phyloP scores from a whole-genome alignment of 2,888 invertebrate genomes.

The Dicranocentrus wangi region DNA sequence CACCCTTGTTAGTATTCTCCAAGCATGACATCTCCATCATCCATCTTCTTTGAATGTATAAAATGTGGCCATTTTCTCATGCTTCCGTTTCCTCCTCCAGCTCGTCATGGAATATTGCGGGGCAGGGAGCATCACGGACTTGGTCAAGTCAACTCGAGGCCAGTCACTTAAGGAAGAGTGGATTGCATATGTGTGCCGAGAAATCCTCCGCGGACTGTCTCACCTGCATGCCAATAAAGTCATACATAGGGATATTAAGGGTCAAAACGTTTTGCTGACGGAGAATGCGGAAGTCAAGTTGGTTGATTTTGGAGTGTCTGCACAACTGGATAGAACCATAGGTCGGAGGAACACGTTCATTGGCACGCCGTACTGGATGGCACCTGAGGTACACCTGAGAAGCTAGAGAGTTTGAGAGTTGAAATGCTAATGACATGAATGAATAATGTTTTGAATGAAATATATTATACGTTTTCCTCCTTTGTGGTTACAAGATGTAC shows the following conservation, averaged over 20 bases:
- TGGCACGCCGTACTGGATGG: too few species aligned
- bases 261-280: slow-evolving; percentile 98
- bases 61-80: slow-evolving; percentile 15
- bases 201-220: slow-evolving; percentile 94
- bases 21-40: slow-evolving; percentile 22
- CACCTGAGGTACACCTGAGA: slow-evolving; percentile 88
- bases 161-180: slow-evolving; percentile 99
- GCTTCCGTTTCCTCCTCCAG: slow-evolving; percentile 73
- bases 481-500: neutral
- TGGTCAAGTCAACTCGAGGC: slow-evolving; percentile 98
- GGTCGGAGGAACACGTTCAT: slow-evolving; percentile 99
- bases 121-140: too few species aligned
- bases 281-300: slow-evolving; percentile 99
- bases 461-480: neutral
- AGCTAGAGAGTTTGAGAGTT: too few species aligned
- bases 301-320: slow-evolving; percentile 77
- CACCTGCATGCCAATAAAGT: slow-evolving; percentile 99
- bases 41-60: slow-evolving; percentile 13
- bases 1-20: slow-evolving; percentile 10
- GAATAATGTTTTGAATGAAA: neutral
- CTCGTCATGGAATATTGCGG: slow-evolving; percentile 99
- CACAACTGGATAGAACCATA: slow-evolving; percentile 98
- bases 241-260: slow-evolving; percentile 99
- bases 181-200: slow-evolving; percentile 99
- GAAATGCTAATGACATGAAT: neutral